These are phyloP conservation scores for Euglossa dilemma DNA, from an alignment of 1,140 invertebrate genomes.

Conservation along the genomic window DNA sequence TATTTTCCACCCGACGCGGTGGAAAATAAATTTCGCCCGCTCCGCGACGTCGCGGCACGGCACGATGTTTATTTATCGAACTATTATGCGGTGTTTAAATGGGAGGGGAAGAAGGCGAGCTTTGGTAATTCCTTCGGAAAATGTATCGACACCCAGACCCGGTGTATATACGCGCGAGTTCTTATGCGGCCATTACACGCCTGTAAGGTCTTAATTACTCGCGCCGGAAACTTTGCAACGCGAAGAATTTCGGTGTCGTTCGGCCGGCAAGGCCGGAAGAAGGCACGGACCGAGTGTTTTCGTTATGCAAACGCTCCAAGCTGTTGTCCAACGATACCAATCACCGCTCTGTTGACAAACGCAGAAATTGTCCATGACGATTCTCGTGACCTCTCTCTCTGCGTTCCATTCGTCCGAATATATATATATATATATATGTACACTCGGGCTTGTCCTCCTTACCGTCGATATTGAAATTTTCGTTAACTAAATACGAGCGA, in stretches of 20 bases:
- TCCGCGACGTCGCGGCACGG: background rate
- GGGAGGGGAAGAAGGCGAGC: constrained; percentile 1
- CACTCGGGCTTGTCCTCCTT: no score
- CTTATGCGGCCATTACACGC: constrained; percentile 62
- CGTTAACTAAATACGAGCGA: background rate
- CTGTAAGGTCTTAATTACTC: constrained; percentile 56
- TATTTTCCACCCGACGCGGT: background rate
- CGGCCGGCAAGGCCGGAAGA: background rate
- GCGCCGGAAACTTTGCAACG: constrained; percentile 38
- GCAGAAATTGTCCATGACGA: background rate
- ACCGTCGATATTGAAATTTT: background rate
- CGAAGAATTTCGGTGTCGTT: background rate
- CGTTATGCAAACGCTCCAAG: background rate
- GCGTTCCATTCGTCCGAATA: background rate
- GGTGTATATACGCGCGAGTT: constrained; percentile 35
- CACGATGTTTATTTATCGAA: constrained; percentile 25
- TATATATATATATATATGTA: no score
- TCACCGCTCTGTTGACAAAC: background rate
- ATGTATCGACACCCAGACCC: constrained; percentile 25
- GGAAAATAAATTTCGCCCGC: constrained; percentile 25
- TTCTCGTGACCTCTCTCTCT: background rate
- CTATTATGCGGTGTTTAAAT: constrained; percentile 42
- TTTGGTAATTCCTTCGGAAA: constrained; percentile 54
- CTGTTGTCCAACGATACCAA: background rate
- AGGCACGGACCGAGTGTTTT: background rate